Evolutionary conservation across 35 echinoderm and acorn worm species (phyloP), one percentile per base, ranked within the genome.

Genomic region (Strongylocentrotus purpuratus): DNA sequence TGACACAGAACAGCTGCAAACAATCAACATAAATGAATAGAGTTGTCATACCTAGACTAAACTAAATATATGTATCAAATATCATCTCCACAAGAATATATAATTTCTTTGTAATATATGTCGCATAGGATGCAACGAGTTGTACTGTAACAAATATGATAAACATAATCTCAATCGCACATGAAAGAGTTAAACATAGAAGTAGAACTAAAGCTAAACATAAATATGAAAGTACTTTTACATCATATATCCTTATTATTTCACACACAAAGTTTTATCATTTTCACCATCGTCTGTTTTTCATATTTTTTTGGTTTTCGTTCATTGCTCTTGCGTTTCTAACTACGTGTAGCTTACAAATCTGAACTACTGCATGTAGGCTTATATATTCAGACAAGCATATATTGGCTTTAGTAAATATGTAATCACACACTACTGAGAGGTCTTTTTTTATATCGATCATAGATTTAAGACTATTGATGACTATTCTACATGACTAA

Each of bases 351-450:
- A 78, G 65, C 65, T 78, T 78, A 78, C 65, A 78, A n/a, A 78
- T 78, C 65, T 78, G 28, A 28, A 78, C 65, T n/a, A 78, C 65
- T 4, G n/a, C 7, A 78, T 7, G 28, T 4, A 78, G 18, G 25
- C n/a, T 5, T n/a, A 28, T 28, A 28, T n/a, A 78, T 15, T 5
- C 11, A 55, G 65, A 78, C 65, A 78, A 18, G 65, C 65, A n/a
- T 78, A 78, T 78, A 78, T n/a, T 78, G 65, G 65, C 65, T 78
- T 78, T 78, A 78, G 65, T 78, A n/a, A n/a, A n/a, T 78, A 78
- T 78, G 20, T 78, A 28, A 78, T 78, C 65, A 78, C 65, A 78
- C 65, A 78, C 65, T 78, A 78, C 65, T 78, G 65, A 31, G 0
- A 25, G 25, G 7, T 55, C 11, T 55, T 55, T 8, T 41, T 0